Conservation (phyloP, 2,888 invertebrate genomes). For the Mycogona germanica region DNA sequence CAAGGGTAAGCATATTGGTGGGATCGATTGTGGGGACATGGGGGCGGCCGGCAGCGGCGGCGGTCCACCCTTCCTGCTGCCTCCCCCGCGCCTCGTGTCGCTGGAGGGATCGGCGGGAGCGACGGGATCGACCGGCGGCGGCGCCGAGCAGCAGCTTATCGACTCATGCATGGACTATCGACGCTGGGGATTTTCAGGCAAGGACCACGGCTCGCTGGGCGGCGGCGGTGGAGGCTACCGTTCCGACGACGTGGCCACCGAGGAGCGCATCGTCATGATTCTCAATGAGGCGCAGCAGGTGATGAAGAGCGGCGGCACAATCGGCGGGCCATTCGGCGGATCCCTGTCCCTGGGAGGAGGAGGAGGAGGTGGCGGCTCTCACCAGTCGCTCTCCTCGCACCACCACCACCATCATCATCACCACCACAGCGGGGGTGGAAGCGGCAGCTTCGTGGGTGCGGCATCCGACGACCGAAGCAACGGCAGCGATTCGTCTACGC, state of each 20-base stretch:
- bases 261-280: slow-evolving; percentile 87
- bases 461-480: slow-evolving; percentile 18
- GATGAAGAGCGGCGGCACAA: slow-evolving; percentile 52
- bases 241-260: slow-evolving; percentile 54
- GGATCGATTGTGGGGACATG: slow-evolving; percentile 10
- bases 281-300: slow-evolving; percentile 83
- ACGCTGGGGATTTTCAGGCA: slow-evolving; percentile 44
- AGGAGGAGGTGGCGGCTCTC: slow-evolving; percentile 9
- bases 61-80: not conserved
- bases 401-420: slow-evolving; percentile 43
- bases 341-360: slow-evolving; percentile 32
- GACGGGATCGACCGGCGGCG: not conserved
- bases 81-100: not conserved
- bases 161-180: slow-evolving; percentile 8
- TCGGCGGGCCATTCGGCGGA: too few species aligned
- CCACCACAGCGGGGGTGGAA: not conserved
- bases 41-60: not conserved
- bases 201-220: slow-evolving; percentile 53
- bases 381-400: slow-evolving; percentile 59
- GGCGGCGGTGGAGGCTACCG: slow-evolving; percentile 34
- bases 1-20: slow-evolving; percentile 53
- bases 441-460: too few species aligned
- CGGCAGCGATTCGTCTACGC: slow-evolving; percentile 13
- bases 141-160: too few species aligned
- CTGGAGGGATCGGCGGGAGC: not conserved